These are phyloP conservation scores for Lycophotia porphyrea DNA, from an alignment of 2,888 invertebrate species.

Conservation along the genomic window DNA sequence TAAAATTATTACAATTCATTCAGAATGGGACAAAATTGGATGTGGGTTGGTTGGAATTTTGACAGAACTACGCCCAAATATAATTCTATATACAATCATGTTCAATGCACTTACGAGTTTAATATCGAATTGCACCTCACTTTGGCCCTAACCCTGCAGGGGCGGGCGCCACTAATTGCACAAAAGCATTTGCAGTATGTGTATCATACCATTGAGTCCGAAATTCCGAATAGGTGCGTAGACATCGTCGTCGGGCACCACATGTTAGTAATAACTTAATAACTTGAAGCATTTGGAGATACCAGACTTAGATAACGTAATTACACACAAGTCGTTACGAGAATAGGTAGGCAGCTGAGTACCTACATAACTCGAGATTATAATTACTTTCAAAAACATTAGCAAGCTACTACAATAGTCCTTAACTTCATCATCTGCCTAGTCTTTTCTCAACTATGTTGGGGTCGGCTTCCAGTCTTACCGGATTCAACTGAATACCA, in stretches of 20 bases:
- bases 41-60: not conserved
- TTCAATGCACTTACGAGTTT: not conserved
- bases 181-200: slow-evolving; percentile 7
- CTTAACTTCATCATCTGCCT: not conserved
- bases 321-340: slow-evolving; percentile 14
- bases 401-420: not conserved
- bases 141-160: not conserved
- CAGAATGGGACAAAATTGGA: not conserved
- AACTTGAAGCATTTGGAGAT: slow-evolving; percentile 41
- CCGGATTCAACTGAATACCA: too few species aligned
- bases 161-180: not conserved
- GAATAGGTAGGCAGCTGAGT: not conserved
- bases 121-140: not conserved
- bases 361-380: not conserved
- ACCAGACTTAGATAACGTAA: slow-evolving; percentile 37
- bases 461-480: too few species aligned
- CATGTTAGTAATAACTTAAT: slow-evolving; percentile 34
- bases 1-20: not conserved
- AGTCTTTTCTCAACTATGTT: too few species aligned
- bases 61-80: not conserved
- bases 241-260: not conserved
- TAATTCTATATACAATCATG: not conserved
- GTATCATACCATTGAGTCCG: not conserved
- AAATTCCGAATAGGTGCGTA: slow-evolving; percentile 8
- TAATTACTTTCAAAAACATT: slow-evolving; percentile 22